phyloP scores from a whole-genome alignment of 1,140 invertebrate species.

The Euborellia annulipes region DNA sequence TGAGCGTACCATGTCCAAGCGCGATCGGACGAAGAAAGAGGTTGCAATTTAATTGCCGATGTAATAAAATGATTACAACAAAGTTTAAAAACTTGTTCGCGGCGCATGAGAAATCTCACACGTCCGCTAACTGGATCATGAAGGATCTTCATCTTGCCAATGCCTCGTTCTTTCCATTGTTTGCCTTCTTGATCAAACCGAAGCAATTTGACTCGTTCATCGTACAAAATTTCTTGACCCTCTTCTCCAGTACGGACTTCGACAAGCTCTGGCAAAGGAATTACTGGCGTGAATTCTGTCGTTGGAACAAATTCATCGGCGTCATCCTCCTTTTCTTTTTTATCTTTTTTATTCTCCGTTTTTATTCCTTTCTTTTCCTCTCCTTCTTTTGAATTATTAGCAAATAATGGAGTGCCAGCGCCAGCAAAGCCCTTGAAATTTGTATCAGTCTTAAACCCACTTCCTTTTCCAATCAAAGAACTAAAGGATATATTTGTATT shows the following conservation, averaged over 20 bases:
- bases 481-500: constrained; percentile 3
- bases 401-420: constrained; percentile 17
- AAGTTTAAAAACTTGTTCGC: constrained; percentile 52
- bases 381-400: neutral
- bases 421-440: constrained; percentile 17
- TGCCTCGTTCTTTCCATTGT: constrained; percentile 77
- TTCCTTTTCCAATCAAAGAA: neutral
- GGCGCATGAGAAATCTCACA: constrained; percentile 53
- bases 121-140: constrained; percentile 37
- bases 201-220: constrained; percentile 50
- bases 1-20: constrained; percentile 56
- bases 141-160: constrained; percentile 57
- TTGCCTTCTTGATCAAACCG: constrained; percentile 43
- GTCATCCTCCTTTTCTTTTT: neutral
- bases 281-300: constrained; percentile 56
- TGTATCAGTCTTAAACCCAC: constrained; percentile 8
- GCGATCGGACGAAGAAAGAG: constrained; percentile 42
- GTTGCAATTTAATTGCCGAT: constrained; percentile 40
- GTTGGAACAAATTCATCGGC: constrained; percentile 53
- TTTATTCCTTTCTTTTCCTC: constrained; percentile 5
- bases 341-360: neutral
- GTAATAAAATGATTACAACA: constrained; percentile 57
- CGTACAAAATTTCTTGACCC: constrained; percentile 45
- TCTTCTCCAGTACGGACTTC: constrained; percentile 59
- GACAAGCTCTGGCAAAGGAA: constrained; percentile 57